phyloP scores from a whole-genome alignment of 2,113 vertebrate species.

The Cryptotis parvus region DNA sequence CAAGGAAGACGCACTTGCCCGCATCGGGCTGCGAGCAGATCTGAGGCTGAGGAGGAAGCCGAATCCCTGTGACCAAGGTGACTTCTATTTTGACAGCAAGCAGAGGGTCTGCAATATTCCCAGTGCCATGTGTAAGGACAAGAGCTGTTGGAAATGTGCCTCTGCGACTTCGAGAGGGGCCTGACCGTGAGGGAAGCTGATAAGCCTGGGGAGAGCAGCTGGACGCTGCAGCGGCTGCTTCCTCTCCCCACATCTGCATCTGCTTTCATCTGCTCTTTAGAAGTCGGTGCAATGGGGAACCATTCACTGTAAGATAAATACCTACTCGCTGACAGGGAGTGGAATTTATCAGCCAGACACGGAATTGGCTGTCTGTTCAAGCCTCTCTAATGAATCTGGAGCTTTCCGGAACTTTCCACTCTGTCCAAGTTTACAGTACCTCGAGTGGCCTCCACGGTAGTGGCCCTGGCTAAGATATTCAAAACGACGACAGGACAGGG shows the following conservation, averaged over 20 bases:
- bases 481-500: slow-evolving; percentile 23
- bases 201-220: slow-evolving; percentile 81
- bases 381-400: slow-evolving; percentile 54
- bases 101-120: slow-evolving; percentile 86
- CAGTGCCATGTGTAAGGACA: slow-evolving; percentile 74
- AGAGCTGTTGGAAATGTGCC: slow-evolving; percentile 82
- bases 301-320: slow-evolving; percentile 85
- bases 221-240: slow-evolving; percentile 81
- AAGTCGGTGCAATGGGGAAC: slow-evolving; percentile 84
- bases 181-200: slow-evolving; percentile 81
- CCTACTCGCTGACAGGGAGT: slow-evolving; percentile 74
- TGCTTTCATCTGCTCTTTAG: slow-evolving; percentile 88
- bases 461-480: slow-evolving; percentile 23
- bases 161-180: slow-evolving; percentile 81
- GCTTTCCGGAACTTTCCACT: slow-evolving; percentile 73
- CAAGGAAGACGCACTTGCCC: slow-evolving; percentile 83
- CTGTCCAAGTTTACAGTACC: not conserved
- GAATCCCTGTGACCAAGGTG: slow-evolving; percentile 84
- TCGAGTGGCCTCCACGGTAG: not conserved
- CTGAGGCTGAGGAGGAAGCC: slow-evolving; percentile 84
- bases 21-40: slow-evolving; percentile 80
- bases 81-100: slow-evolving; percentile 85
- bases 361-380: slow-evolving; percentile 71
- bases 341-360: slow-evolving; percentile 72
- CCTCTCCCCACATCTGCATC: slow-evolving; percentile 86